Evolutionary conservation across 2,888 invertebrate genomes (phyloP), one percentile per base, ranked within the genome.

Genomic region (Aphrophora alni): DNA sequence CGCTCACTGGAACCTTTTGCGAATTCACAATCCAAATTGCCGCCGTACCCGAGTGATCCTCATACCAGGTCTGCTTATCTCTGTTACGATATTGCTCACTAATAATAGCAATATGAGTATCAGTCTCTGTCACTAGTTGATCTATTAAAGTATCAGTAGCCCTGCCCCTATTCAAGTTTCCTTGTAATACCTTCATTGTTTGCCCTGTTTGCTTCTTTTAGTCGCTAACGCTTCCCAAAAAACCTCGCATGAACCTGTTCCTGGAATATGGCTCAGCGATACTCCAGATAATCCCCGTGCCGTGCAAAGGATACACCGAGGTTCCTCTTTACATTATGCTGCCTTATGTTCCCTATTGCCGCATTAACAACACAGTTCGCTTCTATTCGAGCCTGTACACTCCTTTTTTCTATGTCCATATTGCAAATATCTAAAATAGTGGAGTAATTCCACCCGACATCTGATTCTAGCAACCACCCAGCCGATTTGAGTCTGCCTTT

Each of bases 71-170:
- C 0, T n/a, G 59, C 14, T 8, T 25, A 0, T 80, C 59, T 25
- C 68, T 76, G 38, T 76, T 44, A 27, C 77, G 44, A 69, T 85
- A 84, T 70, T 84, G 85, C 17, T 85, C 85, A 71, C 83, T 82
- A 51, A 83, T 73, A n/a, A 84, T 38, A 4, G 83, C 26, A 33
- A 82, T 21, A 68, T 82, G 82, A 7, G 78, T 79, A 14, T 75
- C 38, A 8, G 79, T 78, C 77, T 77, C 78, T 12, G 0, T 38
- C 7, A 68, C 70, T 0, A 82, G 73, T 68, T 84, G 84, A 2
- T 38, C 21, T 2, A 83, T 73, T 0, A 85, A 80, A 12, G 80
- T 73, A 17, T 84, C 28, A 0, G 84, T 83, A 7, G 80, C 80
- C 26, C 69, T 80, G 70, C 84, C 83, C n/a, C 83, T 74, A 25